A percentile compares a stretch with the other conserved stretches of the same genome.
Evolutionary conservation across 2,113 vertebrate species (phyloP).

Genomic region (human): GRCh38 chr9:71166001-71166500

Average conservation of each 20-base stretch:
- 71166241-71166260: background rate
- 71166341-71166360: background rate
- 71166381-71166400: background rate
- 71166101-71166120: background rate
- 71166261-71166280: background rate
- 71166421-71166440: background rate
- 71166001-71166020: background rate
- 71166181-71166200: background rate
- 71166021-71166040: background rate
- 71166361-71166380: background rate
- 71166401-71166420: background rate
- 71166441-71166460: background rate
- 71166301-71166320: background rate
- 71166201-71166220: background rate
- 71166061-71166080: background rate
- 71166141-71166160: background rate
- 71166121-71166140: too few species aligned
- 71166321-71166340: background rate
- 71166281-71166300: background rate
- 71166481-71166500: background rate
- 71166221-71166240: background rate
- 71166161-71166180: background rate
- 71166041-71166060: background rate
- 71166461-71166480: background rate
- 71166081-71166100: background rate